A percentile compares a stretch with the other conserved stretches of the same genome.
These are phyloP conservation scores for Otus scops DNA, from an alignment of 2,797 vertebrate genomes.

Conservation along the genomic window DNA sequence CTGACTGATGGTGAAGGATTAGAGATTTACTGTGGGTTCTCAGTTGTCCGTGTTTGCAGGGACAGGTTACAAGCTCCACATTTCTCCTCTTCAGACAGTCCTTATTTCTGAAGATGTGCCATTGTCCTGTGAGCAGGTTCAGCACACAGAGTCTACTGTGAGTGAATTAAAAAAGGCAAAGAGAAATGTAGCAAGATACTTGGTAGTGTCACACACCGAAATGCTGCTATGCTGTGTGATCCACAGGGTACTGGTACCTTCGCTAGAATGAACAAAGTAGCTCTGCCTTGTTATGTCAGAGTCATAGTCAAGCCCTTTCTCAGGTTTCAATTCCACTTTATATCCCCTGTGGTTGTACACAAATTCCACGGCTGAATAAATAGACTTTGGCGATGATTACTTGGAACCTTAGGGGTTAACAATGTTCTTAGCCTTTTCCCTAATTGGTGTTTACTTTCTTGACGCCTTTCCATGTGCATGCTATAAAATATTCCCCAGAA, in stretches of 20 bases:
- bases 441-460: slow-evolving; percentile 41
- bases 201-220: accelerated
- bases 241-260: neutral
- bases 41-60: neutral
- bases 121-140: neutral
- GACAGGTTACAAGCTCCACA: neutral
- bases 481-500: neutral
- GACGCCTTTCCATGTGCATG: neutral
- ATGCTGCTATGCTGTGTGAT: neutral
- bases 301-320: neutral
- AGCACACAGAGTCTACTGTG: neutral
- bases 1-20: neutral
- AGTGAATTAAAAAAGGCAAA: neutral
- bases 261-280: neutral
- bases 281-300: neutral
- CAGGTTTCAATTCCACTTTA: slow-evolving; percentile 33
- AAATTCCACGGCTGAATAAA: slow-evolving; percentile 31
- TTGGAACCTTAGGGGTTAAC: slow-evolving; percentile 54
- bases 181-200: neutral
- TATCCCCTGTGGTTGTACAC: slow-evolving; percentile 15
- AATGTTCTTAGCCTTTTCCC: slow-evolving; percentile 42
- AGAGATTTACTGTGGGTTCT: neutral
- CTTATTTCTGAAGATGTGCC: neutral
- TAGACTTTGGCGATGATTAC: slow-evolving; percentile 9
- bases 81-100: neutral